phyloP scores from a whole-genome alignment of 2,797 vertebrate genomes.

The Vipera ursinii region DNA sequence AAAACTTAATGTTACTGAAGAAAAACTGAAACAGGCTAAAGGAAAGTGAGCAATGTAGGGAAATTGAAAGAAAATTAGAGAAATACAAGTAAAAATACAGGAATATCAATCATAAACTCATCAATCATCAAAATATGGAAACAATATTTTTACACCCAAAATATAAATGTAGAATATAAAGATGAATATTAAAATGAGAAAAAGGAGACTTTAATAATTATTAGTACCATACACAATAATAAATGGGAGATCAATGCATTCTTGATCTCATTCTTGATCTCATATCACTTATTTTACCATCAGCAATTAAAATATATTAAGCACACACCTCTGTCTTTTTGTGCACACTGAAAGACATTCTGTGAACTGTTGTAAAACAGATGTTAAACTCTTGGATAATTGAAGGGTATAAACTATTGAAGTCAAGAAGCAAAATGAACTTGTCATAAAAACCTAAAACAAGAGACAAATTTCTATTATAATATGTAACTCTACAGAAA shows the following conservation, averaged over 20 bases:
- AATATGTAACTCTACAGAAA: neutral
- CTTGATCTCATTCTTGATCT: neutral
- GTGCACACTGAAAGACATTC: conserved; percentile 72
- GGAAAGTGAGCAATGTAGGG: neutral
- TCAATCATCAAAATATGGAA: too few species aligned
- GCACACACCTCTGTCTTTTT: conserved; percentile 75
- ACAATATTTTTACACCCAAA: neutral
- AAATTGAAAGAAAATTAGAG: neutral
- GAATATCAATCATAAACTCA: neutral
- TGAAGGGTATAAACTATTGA: conserved; percentile 98
- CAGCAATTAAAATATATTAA: neutral
- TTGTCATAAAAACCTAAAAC: conserved; percentile 95
- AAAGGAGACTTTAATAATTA: neutral
- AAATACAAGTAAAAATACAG: neutral
- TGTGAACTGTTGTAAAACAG: conserved; percentile 95
- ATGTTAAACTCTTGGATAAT: conserved; percentile 99
- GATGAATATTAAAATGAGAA: neutral
- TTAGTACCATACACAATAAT: neutral
- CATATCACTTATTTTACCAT: neutral
- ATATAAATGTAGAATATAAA: neutral
- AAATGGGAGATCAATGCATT: neutral
- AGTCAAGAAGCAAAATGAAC: conserved; percentile 97
- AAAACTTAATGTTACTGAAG: neutral
- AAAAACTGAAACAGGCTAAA: neutral
- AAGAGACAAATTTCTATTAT: conserved; percentile 47